Evolutionary conservation across 2,113 vertebrate species (phyloP), one percentile per base, ranked within the genome.

Genomic region (Strigops habroptila): DNA sequence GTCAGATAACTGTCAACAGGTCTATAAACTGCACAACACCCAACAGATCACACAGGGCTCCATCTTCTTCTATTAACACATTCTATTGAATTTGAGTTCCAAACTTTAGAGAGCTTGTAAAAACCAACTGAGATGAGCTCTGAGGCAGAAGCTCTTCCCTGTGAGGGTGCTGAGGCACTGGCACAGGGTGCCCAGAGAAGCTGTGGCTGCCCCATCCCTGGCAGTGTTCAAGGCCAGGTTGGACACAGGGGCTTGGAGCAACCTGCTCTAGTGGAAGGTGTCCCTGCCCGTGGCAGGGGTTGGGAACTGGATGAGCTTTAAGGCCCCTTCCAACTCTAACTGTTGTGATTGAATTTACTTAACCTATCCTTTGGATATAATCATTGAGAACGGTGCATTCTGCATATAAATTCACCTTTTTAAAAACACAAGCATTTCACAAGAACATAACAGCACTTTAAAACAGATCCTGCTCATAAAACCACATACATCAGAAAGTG

Each of bases 41-140:
- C 51, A 11, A 8, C 1, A 6, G 53, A 28, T 9, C 14, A 10
- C 2, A 0, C 30, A 4, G 51, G 55, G 39, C 8, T 35, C 19
- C 23, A 31, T 7, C n/a, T 33, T 57, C 2, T 10, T 12, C 33
- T 59, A 12, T 39, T 35, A 57, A n/a, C 12, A 39, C 19, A 7
- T 35, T 49, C 17, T 46, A n/a, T 8, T 27, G 39, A 63, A 43
- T 48, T 21, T 7, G 44, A 57, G 31, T 4, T 57, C 23, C 24
- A 25, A 46, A 52, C 46, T 43, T 80, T 0, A 35, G 19, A 24
- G 41, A 37, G 68, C 24, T 60, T 70, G 27, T 23, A 30, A 41
- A 79, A 89, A 43, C 5, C 14, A 23, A 41, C 5, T 19, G 22
- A 35, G 22, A 7, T 7, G 33, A 59, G 57, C 57, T 59, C 57